These are phyloP conservation scores for Enteromius thamalakanensis DNA, from an alignment of 2,797 vertebrate species.

Conservation along the genomic window DNA sequence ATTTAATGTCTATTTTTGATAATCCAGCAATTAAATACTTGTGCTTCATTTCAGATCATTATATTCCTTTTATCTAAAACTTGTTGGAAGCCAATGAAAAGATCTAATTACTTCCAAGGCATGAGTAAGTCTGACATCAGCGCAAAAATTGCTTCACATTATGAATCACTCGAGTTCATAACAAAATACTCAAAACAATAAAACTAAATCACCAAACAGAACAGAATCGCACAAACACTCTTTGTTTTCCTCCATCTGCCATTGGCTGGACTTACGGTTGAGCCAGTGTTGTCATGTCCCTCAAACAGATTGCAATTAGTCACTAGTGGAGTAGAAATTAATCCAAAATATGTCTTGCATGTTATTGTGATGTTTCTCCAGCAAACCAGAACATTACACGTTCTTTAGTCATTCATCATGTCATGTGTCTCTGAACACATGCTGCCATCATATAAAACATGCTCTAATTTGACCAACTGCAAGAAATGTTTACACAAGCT, in stretches of 20 bases:
- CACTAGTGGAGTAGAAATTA: not conserved
- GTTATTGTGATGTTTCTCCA: slow-evolving; percentile 6
- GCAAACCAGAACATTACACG: slow-evolving; percentile 6
- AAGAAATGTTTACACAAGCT: not conserved
- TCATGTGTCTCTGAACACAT: not conserved
- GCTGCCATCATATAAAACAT: not conserved
- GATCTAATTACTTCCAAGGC: not conserved
- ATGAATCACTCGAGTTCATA: not conserved
- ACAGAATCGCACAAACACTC: not conserved
- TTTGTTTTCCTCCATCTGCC: slow-evolving; percentile 3
- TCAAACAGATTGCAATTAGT: slow-evolving; percentile 7
- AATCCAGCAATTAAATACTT: not conserved
- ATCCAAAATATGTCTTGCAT: not conserved
- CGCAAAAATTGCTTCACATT: not conserved
- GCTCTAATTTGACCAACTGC: not conserved
- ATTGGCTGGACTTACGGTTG: not conserved
- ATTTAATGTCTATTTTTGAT: not conserved
- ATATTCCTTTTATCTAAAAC: not conserved
- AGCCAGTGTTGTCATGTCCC: not conserved
- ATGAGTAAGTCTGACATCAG: not conserved
- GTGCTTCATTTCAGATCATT: not conserved
- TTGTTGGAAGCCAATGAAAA: not conserved
- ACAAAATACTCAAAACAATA: not conserved
- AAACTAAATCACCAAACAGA: not conserved
- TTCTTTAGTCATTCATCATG: not conserved